Base-by-base conservation (phyloP, 2,888 invertebrate genomes). In the Eubasilissa splendida region DNA sequence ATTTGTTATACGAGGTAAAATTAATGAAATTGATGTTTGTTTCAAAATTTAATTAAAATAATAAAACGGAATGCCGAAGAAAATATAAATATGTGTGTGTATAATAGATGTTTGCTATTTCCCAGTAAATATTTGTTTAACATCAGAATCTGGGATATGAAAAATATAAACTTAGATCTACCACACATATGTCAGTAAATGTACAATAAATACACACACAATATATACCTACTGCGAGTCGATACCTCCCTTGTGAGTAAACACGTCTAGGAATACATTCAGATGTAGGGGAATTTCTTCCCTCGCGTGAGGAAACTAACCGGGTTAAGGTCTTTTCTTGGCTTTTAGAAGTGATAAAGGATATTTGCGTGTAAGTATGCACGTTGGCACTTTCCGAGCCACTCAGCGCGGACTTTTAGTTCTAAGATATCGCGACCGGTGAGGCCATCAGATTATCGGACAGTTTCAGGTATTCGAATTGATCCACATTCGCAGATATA, bases 1-100 rank as follows among this genome's bases (percentile, higher is more conserved):
- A 68, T 68, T 52, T 4, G 50, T 68, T 42, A 14, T n/a, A 33
- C 9, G 22, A 14, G 12, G 68, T 10, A 68, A 42, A 12, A 50
- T 68, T 68, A 68, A 68, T 68, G 68, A 68, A 68, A 68, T 42
- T 42, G 42, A 42, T 68, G 68, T 68, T 68, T 68, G 14, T 50
- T 52, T 68, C 68, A n/a, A 52, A 68, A 68, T 68, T 68, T 68
- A 68, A 68, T 68, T 68, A 68, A 68, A 68, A 68, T 68, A 68
- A 68, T 68, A 68, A 68, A n/a, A 68, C 65, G 33, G n/a, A 52
- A 50, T 14, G 50, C 1, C n/a, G 68, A 68, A 14, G 50, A 68
- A 50, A 68, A 4, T 50, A 52, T 33, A 68, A 66, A 3, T 33
- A n/a, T 50, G 50, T 5, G 7, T 68, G n/a, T 50, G n/a, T 7